Evolutionary conservation across 2,797 vertebrate species (phyloP), one percentile per base, ranked within the genome.

Genomic region (Chrysocyon brachyurus): DNA sequence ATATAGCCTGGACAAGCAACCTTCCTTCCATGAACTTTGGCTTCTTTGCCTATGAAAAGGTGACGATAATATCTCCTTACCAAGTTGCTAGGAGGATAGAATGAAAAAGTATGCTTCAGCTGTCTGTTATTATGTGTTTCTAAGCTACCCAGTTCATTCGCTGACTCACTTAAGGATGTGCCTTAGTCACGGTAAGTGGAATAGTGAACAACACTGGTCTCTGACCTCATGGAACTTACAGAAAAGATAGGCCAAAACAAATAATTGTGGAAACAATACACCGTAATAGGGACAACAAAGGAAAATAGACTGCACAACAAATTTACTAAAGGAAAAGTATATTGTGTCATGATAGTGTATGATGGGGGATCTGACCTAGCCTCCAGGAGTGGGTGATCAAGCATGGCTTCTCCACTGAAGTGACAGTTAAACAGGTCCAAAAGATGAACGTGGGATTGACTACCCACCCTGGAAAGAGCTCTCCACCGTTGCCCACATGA

Each of bases 161-260:
- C 49, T 90, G 26, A 82, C 89, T 85, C 49, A 40, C 31, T 86
- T 70, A 89, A 68, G 46, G 73, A 63, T 70, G 26, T 70, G 28
- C 68, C 33, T 33, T 66, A 57, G 12, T 63, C 64, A 93, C 31
- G 87, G 21, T 84, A 70, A 75, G 59, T 12, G 90, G 54, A 86
- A 78, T 17, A 86, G 16, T 59, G 21, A 66, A 90, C 19, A 86
- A 70, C 68, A 15, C 49, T 68, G 7, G 19, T 88, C 26, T 82
- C 88, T 79, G 64, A 88, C 11, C 15, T 91, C 31, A 49, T 36
- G 28, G 73, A 63, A 70, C 26, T 49, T 93, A 16, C 0, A 78
- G 70, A 93, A 92, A 52, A 66, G 46, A 86, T 4, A 82, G 61
- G 68, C 10, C 17, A 16, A 93, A 93, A 46, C 59, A 90, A 90